These are phyloP conservation scores for Steatocranus sp. DNA, from an alignment of 2,797 vertebrate genomes.

Conservation along the genomic window DNA sequence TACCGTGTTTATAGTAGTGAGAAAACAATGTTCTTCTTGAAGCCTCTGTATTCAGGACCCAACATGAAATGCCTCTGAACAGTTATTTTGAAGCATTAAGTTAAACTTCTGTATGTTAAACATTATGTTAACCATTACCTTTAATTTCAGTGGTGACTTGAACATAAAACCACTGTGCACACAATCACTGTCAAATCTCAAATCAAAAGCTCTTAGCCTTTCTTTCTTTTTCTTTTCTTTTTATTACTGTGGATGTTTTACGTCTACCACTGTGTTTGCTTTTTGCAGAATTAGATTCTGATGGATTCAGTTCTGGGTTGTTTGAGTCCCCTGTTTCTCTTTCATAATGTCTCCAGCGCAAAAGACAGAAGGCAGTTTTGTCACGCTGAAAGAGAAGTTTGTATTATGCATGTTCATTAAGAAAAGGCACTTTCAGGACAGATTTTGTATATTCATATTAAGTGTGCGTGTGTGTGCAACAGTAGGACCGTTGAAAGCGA, in stretches of 20 bases:
- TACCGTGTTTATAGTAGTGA: rapidly evolving
- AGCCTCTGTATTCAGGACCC: background rate
- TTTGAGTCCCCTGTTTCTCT: background rate
- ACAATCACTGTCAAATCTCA: background rate
- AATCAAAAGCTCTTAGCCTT: background rate
- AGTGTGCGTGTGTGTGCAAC: background rate
- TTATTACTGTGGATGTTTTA: background rate
- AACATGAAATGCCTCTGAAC: background rate
- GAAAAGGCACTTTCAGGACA: background rate
- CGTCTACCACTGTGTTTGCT: background rate
- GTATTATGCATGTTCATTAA: background rate
- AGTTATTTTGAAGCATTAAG: background rate
- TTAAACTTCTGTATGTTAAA: background rate
- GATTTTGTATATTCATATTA: background rate
- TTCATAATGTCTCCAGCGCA: background rate
- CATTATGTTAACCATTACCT: background rate
- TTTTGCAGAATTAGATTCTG: background rate
- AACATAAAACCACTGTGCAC: background rate
- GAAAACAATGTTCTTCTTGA: background rate
- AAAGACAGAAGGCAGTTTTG: background rate
- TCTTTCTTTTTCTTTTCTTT: background rate
- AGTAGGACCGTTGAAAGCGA: background rate
- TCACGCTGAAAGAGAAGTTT: background rate
- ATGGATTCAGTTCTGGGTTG: background rate
- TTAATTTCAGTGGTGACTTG: background rate